Percentiles rank a stretch among this genome's conserved stretches.
Conservation (phyloP, 2,888 invertebrate species). For the Drosophila buzzatii region DNA sequence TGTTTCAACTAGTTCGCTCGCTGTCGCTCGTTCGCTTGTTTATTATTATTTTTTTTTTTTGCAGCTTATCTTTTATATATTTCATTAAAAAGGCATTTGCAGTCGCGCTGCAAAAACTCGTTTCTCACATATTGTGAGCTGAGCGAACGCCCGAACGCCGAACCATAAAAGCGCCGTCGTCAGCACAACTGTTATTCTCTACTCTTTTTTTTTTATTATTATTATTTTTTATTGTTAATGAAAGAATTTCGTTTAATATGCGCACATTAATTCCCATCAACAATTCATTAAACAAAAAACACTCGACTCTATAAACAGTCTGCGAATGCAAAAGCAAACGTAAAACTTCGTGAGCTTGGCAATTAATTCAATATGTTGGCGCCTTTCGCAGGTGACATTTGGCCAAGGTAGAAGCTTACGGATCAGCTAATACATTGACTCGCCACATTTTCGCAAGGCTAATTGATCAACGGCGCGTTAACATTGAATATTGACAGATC, state of each 20-base stretch:
- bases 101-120: conserved; percentile 67
- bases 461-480: conserved; percentile 51
- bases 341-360: conserved; percentile 10
- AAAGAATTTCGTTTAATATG: conserved; percentile 78
- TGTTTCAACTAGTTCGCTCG: conserved; percentile 29
- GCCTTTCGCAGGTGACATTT: conserved; percentile 55
- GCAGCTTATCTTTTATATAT: conserved; percentile 70
- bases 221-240: conserved; percentile 66
- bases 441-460: conserved; percentile 33
- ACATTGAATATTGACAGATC: conserved; percentile 63
- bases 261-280: conserved; percentile 78
- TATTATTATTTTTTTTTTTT: conserved; percentile 36
- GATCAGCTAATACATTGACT: conserved; percentile 11
- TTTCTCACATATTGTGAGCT: conserved; percentile 59
- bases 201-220: conserved; percentile 8
- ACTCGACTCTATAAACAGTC: conserved; percentile 27
- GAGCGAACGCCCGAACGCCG: conserved; percentile 14
- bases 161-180: conserved; percentile 69
- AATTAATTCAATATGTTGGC: conserved; percentile 23
- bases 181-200: conserved; percentile 51
- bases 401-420: conserved; percentile 10
- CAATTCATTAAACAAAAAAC: conserved; percentile 68
- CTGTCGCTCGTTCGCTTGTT: conserved; percentile 23
- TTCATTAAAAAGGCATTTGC: conserved; percentile 80
- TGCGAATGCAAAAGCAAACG: conserved; percentile 27